Evolutionary conservation across 2,888 invertebrate species (phyloP).

Genomic region (Pristionchus arcanus): DNA sequence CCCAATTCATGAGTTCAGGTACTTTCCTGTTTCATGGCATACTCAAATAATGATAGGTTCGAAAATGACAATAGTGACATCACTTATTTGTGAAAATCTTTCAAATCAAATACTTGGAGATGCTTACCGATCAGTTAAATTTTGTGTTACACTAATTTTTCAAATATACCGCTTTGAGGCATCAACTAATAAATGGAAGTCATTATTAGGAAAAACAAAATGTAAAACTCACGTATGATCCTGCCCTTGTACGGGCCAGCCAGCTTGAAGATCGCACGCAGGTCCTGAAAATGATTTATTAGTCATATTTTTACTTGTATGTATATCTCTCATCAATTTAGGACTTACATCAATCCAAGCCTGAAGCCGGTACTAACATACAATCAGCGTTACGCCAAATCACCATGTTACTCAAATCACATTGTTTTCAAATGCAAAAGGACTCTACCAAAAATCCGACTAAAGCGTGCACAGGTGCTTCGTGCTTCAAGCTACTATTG

Average conservation of each 20-base stretch:
- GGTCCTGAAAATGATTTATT: not conserved
- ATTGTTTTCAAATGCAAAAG: no score
- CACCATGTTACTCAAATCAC: not conserved
- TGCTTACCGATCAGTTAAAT: no score
- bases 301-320: not conserved
- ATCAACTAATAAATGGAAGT: no score
- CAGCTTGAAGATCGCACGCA: conserved; percentile 71
- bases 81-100: no score
- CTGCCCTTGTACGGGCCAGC: conserved; percentile 76
- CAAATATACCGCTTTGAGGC: no score
- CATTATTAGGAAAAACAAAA: not conserved
- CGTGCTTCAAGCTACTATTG: no score
- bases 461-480: no score
- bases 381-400: not conserved
- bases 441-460: no score
- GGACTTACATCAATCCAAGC: no score
- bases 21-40: not conserved
- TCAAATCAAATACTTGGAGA: no score
- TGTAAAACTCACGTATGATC: conserved; percentile 70
- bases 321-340: not conserved
- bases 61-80: no score
- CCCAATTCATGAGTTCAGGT: not conserved
- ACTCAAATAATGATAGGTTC: not conserved
- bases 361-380: not conserved
- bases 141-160: no score